These are phyloP conservation scores for Toxotes lorentzi DNA, from an alignment of 2,797 vertebrate genomes.

Conservation along the genomic window DNA sequence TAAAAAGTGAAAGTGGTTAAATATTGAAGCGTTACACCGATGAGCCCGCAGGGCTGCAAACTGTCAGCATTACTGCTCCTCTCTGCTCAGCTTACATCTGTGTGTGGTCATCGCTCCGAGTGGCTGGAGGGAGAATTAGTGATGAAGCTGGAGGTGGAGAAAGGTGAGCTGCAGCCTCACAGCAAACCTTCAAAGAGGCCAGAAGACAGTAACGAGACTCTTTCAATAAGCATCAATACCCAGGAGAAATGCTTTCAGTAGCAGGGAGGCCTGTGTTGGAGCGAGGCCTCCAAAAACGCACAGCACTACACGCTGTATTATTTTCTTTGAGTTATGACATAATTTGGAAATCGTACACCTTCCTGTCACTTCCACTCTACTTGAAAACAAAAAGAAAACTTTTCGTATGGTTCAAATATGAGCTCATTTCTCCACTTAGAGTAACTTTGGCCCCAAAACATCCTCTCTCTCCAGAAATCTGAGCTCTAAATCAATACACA, in stretches of 20 bases:
- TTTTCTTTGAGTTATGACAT: slow-evolving; percentile 43
- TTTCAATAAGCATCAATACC: slow-evolving; percentile 48
- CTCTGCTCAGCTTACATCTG: slow-evolving; percentile 17
- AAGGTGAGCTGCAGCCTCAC: slow-evolving; percentile 38
- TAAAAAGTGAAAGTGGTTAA: neutral
- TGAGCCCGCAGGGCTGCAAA: slow-evolving; percentile 41
- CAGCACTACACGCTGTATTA: neutral
- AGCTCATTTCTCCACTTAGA: slow-evolving; percentile 46
- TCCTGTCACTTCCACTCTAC: slow-evolving; percentile 48
- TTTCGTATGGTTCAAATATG: slow-evolving; percentile 34
- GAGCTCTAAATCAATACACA: slow-evolving; percentile 57
- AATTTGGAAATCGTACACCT: slow-evolving; percentile 49
- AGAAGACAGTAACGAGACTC: slow-evolving; percentile 54
- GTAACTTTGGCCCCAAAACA: slow-evolving; percentile 46
- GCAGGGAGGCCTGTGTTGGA: slow-evolving; percentile 38
- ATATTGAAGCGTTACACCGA: slow-evolving; percentile 7
- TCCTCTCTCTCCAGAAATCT: slow-evolving; percentile 51
- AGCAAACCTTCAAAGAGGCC: slow-evolving; percentile 48
- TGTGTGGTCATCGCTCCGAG: slow-evolving; percentile 48
- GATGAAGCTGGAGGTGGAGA: slow-evolving; percentile 46
- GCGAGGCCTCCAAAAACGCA: slow-evolving; percentile 30
- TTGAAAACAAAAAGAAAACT: slow-evolving; percentile 34
- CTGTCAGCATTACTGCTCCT: slow-evolving; percentile 43
- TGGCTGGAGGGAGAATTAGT: slow-evolving; percentile 38
- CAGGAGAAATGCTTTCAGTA: slow-evolving; percentile 40